Base-by-base conservation (phyloP, 2,797 vertebrate species). In the Odontamblyopus rebecca region DNA sequence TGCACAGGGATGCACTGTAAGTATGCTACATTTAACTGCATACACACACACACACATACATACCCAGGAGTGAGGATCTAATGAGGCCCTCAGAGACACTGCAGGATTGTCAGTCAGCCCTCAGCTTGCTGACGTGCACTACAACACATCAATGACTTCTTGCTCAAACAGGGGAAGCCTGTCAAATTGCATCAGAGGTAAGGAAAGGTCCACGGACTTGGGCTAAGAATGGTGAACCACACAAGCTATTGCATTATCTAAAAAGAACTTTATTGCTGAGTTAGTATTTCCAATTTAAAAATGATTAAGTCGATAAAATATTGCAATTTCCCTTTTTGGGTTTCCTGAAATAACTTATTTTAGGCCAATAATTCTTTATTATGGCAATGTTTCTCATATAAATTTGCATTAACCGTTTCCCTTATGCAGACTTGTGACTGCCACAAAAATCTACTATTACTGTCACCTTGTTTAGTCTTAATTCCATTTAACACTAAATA, bases 71-170 rank as follows among this genome's bases (percentile, higher is more conserved):
- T 79, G 80, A 85, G 84, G 88, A 91, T 93, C 90, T 95, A 95
- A 95, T 94, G 94, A 94, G 93, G 92, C 89, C 94, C 93, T 57
- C 88, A 84, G 94, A 94, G 93, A 94, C 91, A 64, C 71, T 73
- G 84, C 89, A 70, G 88, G 81, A 90, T 90, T 93, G 93, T 94
- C 93, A 94, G 91, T 95, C 93, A 94, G 85, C 73, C 86, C 82
- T 91, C 86, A 86, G 90, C 91, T 81, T 84, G 86, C 91, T 95
- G 93, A 94, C 94, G 93, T 72, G 73, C 83, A 88, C 91, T 91
- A 91, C 88, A 94, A 92, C 93, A 93, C 91, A 91, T 93, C 92
- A 92, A 85, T 90, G 89, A 89, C 88, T 88, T 86, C 81, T 92
- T 91, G 65, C 87, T 89, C 77, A 82, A 85, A 84, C 76, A 79